These are phyloP conservation scores for Clarias pachynema DNA, from an alignment of 2,797 vertebrate species.

Conservation along the genomic window DNA sequence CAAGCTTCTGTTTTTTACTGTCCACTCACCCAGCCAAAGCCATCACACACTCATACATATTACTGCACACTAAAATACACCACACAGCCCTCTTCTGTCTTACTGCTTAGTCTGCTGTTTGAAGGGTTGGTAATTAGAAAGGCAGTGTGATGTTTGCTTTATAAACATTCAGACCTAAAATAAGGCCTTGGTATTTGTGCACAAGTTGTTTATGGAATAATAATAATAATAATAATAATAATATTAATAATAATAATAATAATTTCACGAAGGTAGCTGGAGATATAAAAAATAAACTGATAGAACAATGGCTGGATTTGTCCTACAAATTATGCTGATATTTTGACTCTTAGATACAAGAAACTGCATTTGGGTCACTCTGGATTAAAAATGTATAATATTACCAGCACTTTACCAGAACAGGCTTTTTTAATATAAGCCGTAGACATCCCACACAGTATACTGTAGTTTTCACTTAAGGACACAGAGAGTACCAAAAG, in stretches of 20 bases:
- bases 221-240: too few species aligned
- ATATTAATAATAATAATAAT: too few species aligned
- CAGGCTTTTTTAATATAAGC: neutral
- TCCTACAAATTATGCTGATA: neutral
- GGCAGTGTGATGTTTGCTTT: neutral
- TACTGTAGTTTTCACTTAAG: neutral
- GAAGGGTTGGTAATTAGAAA: conserved; percentile 12
- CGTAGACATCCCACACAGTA: neutral
- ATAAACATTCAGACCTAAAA: neutral
- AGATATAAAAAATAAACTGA: too few species aligned
- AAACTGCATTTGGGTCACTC: too few species aligned
- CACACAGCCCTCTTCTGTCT: conserved; percentile 36
- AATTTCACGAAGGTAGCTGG: too few species aligned
- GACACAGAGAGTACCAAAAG: neutral
- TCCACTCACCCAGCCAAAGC: conserved; percentile 54
- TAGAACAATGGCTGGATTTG: neutral
- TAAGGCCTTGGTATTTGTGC: too few species aligned
- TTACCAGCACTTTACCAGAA: neutral
- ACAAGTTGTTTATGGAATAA: too few species aligned
- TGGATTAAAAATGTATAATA: neutral
- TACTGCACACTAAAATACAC: conserved; percentile 12
- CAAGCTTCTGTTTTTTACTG: conserved; percentile 68
- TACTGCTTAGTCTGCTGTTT: neutral
- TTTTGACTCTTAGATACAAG: neutral
- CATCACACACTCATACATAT: conserved; percentile 36